phyloP scores from a whole-genome alignment of 2,797 vertebrate genomes.

The Spizella passerina region DNA sequence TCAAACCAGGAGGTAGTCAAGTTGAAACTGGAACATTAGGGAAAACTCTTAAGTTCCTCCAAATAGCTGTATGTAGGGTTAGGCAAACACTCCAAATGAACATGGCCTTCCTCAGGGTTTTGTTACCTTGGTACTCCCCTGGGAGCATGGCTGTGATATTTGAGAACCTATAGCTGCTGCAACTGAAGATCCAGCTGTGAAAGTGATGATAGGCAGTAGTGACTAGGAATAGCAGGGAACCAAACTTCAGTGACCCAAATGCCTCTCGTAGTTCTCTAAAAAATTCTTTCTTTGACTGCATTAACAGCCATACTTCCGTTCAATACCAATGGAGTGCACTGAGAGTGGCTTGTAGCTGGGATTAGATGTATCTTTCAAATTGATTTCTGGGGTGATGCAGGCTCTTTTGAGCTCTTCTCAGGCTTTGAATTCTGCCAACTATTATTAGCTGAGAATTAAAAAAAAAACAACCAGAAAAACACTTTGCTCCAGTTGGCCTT shows the following conservation, averaged over 20 bases:
- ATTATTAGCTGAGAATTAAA: neutral
- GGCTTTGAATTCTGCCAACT: neutral
- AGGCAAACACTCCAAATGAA: neutral
- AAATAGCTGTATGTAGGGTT: neutral
- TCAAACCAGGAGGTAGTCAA: neutral
- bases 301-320: neutral
- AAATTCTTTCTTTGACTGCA: neutral
- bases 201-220: neutral
- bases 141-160: neutral
- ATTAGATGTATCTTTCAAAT: neutral
- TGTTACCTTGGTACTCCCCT: neutral
- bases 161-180: neutral
- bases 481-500: slow-evolving; percentile 10
- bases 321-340: accelerated
- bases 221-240: neutral
- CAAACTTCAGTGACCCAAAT: neutral
- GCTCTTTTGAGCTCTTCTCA: neutral
- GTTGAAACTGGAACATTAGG: neutral
- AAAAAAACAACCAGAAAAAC: neutral
- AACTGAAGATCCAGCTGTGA: neutral
- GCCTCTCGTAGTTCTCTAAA: neutral
- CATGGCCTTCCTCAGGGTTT: neutral
- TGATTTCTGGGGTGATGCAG: neutral
- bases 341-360: neutral
- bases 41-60: neutral